Conservation (phyloP, 2,113 vertebrate genomes). For the Girardinichthys multiradiatus region DNA sequence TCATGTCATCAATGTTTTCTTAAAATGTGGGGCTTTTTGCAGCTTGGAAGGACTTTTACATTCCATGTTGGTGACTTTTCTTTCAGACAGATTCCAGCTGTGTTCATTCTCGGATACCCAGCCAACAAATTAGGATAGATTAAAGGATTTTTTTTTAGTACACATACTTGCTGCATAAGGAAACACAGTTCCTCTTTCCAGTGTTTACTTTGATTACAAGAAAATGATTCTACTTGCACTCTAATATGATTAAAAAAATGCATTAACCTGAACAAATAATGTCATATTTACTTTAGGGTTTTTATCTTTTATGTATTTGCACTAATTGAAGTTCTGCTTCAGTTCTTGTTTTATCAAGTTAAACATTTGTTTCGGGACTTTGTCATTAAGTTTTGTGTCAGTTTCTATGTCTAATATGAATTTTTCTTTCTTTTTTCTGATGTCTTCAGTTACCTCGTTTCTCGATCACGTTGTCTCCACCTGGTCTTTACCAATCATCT, state of each 20-base stretch:
- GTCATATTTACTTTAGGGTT: background rate
- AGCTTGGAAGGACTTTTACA: conserved; percentile 9
- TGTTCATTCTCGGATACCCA: background rate
- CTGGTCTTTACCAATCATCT: too few species aligned
- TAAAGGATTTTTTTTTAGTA: background rate
- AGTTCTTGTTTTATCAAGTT: background rate
- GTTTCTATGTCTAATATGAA: too few species aligned
- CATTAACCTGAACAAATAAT: background rate
- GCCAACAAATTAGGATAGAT: background rate
- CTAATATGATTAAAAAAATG: background rate
- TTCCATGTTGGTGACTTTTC: conserved; percentile 12
- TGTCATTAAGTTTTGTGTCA: background rate
- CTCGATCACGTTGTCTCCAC: too few species aligned
- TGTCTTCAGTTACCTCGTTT: too few species aligned
- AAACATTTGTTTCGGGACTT: background rate
- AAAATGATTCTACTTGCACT: background rate
- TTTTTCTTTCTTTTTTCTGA: too few species aligned
- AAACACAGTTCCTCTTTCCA: background rate
- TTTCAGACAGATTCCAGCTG: conserved; percentile 6
- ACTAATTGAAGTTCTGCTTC: background rate
- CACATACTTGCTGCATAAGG: background rate
- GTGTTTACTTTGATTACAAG: background rate
- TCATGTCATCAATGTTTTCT: conserved; percentile 2
- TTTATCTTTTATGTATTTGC: background rate
- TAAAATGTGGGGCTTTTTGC: background rate